Conservation (phyloP, 2,888 invertebrate species). For the Volucella bombylans region DNA sequence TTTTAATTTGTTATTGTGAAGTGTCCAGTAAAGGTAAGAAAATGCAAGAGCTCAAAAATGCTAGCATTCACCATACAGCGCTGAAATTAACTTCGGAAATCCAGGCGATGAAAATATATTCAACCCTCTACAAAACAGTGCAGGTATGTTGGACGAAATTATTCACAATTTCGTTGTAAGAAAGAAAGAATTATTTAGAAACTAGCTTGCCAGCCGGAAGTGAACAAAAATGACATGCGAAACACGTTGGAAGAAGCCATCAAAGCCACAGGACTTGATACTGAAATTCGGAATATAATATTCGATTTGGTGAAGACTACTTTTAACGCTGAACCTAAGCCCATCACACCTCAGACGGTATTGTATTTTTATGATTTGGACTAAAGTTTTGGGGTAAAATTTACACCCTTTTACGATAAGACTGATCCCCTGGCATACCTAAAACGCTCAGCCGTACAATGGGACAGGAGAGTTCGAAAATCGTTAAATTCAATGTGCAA, state of each 20-base stretch:
- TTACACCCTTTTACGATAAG: slow-evolving; percentile 75
- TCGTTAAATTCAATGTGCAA: slow-evolving; percentile 97
- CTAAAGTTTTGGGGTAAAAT: neutral
- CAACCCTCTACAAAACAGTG: slow-evolving; percentile 89
- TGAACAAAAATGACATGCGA: slow-evolving; percentile 90
- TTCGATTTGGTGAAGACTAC: slow-evolving; percentile 90
- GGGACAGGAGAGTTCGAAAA: slow-evolving; percentile 97
- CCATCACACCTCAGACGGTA: slow-evolving; percentile 76
- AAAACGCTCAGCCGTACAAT: slow-evolving; percentile 92
- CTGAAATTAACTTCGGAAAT: slow-evolving; percentile 91
- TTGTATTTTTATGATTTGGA: neutral
- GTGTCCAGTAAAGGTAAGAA: neutral
- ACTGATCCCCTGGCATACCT: slow-evolving; percentile 89
- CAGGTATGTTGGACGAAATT: slow-evolving; percentile 85
- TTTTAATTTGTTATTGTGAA: no score
- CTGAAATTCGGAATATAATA: slow-evolving; percentile 91
- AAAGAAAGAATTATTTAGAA: slow-evolving; percentile 83
- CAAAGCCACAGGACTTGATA: slow-evolving; percentile 90
- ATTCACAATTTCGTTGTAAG: neutral
- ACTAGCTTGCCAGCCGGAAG: slow-evolving; percentile 89
- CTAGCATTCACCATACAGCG: slow-evolving; percentile 88
- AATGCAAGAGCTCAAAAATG: slow-evolving; percentile 82
- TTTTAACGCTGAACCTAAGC: slow-evolving; percentile 79
- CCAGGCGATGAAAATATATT: slow-evolving; percentile 89
- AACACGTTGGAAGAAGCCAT: slow-evolving; percentile 89